These are phyloP conservation scores for Ia io DNA, from an alignment of 2,113 vertebrate species.

Conservation along the genomic window DNA sequence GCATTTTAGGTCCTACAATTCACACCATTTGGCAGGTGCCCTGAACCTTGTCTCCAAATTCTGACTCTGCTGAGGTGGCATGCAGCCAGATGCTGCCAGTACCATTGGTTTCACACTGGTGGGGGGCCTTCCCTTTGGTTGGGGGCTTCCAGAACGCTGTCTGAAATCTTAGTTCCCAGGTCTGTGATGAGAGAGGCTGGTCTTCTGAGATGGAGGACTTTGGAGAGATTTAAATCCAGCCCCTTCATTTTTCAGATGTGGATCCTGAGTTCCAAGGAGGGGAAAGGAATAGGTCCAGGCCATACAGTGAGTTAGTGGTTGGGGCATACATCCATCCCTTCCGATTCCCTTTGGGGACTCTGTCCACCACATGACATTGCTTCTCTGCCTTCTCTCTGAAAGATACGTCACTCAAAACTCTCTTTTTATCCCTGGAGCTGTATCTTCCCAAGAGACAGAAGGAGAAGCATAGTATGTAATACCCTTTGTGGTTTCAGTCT, in stretches of 20 bases:
- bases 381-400: constrained; percentile 3
- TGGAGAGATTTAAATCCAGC: neutral
- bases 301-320: neutral
- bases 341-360: neutral
- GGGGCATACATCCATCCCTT: neutral
- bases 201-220: neutral
- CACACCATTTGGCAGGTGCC: neutral
- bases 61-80: neutral
- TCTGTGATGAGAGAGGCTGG: neutral
- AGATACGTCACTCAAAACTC: neutral
- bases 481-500: constrained; percentile 16
- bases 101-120: neutral
- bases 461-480: constrained; percentile 20
- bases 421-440: neutral
- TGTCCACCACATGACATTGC: neutral
- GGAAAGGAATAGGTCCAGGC: neutral
- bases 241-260: neutral
- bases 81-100: neutral
- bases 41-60: neutral
- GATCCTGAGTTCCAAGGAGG: neutral
- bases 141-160: neutral
- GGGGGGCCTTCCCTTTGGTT: neutral
- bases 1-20: neutral
- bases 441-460: constrained; percentile 40
- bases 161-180: neutral